Conservation (phyloP, 2,797 vertebrate genomes). For the Lacerta agilis region DNA sequence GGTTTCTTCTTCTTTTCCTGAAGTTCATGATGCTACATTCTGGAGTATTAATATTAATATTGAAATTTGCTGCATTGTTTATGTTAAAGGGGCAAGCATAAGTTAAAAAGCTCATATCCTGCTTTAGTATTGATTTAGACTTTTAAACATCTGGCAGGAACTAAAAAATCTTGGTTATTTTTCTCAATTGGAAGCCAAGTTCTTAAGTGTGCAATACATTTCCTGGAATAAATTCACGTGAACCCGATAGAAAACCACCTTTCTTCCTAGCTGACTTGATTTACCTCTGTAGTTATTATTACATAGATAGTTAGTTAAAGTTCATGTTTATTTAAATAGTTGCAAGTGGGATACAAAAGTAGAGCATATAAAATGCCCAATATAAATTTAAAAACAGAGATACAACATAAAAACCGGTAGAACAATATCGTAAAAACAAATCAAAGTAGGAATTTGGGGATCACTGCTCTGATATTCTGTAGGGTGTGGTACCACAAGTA, state of each 20-base stretch:
- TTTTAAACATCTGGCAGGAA: constrained; percentile 55
- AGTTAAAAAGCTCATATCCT: constrained; percentile 37
- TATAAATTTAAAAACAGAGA: too few species aligned
- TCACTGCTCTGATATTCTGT: too few species aligned
- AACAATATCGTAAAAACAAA: too few species aligned
- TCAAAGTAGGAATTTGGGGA: too few species aligned
- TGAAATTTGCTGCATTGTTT: constrained; percentile 40
- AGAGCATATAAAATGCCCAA: too few species aligned
- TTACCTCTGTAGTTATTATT: constrained; percentile 7
- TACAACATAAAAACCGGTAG: too few species aligned
- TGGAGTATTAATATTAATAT: constrained; percentile 30
- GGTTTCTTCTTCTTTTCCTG: not conserved
- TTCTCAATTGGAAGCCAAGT: constrained; percentile 51
- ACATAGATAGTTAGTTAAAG: not conserved
- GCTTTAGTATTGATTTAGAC: constrained; percentile 53
- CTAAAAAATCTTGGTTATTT: constrained; percentile 52
- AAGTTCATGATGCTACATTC: not conserved
- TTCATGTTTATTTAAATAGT: too few species aligned
- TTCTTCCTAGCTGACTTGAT: constrained; percentile 39
- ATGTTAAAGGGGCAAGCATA: constrained; percentile 37
- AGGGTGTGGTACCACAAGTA: too few species aligned
- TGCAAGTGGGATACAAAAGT: too few species aligned
- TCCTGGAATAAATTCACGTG: constrained; percentile 54
- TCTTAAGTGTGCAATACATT: constrained; percentile 41
- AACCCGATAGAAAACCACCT: constrained; percentile 35